Evolutionary conservation across 2,797 vertebrate genomes (phyloP).

Genomic region (Leuciscus waleckii): DNA sequence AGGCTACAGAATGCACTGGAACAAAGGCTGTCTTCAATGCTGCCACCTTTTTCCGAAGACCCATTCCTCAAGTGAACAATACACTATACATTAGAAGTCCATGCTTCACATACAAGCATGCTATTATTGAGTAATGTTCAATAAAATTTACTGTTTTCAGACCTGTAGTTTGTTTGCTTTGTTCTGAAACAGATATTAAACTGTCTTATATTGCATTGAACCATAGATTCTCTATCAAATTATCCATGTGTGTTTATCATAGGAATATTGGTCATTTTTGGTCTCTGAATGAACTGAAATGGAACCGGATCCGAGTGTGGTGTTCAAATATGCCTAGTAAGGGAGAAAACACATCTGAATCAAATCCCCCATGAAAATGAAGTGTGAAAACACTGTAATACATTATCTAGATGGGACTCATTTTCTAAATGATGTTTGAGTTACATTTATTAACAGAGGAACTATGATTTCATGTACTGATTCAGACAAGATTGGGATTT

Average conservation of each 20-base stretch:
- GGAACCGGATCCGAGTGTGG: background rate
- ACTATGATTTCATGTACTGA: background rate
- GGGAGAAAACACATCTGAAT: background rate
- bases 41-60: conserved; percentile 23
- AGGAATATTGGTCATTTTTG: too few relatives aligned
- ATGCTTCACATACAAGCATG: conserved; percentile 1
- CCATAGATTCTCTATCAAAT: background rate
- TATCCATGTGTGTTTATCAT: background rate
- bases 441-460: background rate
- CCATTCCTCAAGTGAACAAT: conserved; percentile 32
- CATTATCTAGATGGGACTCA: background rate
- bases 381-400: background rate
- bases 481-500: background rate
- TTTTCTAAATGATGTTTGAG: background rate
- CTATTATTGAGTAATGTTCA: background rate
- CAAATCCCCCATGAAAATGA: background rate
- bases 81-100: background rate
- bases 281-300: background rate
- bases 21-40: conserved; percentile 1
- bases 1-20: conserved; percentile 59
- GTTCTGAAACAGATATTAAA: background rate
- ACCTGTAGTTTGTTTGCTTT: background rate
- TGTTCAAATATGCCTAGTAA: background rate
- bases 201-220: background rate
- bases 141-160: background rate